Conservation (phyloP, 2,113 vertebrate genomes). For the Lepidothrix coronata region DNA sequence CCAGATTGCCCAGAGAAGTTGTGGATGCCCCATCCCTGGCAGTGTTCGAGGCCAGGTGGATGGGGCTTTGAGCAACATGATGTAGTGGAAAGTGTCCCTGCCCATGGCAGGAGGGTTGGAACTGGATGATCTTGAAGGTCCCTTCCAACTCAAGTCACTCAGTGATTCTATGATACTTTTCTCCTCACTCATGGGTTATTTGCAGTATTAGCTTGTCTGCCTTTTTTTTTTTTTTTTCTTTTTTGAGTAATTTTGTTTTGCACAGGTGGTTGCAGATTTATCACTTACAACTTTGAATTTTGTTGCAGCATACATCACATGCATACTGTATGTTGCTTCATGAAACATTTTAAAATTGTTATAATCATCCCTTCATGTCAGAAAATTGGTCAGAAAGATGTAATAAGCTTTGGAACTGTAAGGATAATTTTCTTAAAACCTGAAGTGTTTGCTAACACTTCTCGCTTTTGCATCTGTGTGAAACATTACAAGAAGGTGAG, state of each 20-base stretch:
- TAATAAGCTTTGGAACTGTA: neutral
- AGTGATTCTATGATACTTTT: neutral
- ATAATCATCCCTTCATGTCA: neutral
- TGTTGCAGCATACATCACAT: neutral
- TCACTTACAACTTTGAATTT: neutral
- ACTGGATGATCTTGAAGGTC: neutral
- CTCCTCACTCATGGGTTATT: neutral
- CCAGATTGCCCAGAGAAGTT: neutral
- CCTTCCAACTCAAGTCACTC: neutral
- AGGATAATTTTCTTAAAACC: neutral
- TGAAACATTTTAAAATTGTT: neutral
- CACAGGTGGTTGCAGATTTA: neutral
- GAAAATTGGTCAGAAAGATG: neutral
- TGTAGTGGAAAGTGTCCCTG: neutral
- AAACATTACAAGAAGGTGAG: neutral
- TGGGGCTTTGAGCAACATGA: neutral
- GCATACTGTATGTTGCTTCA: neutral
- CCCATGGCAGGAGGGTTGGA: neutral
- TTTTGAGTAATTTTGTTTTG: neutral
- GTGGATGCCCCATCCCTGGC: neutral
- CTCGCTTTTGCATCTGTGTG: accelerated
- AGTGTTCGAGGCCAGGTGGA: neutral
- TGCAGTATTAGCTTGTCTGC: neutral
- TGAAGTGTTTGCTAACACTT: neutral
- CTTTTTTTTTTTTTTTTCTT: neutral